A percentile compares a stretch with the other conserved stretches of the same genome.
Evolutionary conservation across 1,140 invertebrate species (phyloP).

Genomic region (Paracyclopina nana): DNA sequence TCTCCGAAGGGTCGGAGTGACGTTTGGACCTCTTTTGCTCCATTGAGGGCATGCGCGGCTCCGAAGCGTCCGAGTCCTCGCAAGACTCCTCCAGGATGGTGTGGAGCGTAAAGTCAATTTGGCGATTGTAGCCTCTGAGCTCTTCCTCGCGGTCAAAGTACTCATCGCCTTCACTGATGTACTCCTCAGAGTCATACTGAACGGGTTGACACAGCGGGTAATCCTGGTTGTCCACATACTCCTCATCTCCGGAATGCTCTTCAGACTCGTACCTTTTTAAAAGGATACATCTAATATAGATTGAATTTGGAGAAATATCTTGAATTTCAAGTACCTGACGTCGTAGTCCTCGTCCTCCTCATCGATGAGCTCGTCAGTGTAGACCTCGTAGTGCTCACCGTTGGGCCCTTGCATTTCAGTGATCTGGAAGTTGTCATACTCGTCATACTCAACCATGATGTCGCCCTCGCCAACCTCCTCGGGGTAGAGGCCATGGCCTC

Average conservation of each 20-base stretch:
- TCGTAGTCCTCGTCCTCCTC: conserved; percentile 7
- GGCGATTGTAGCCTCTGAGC: conserved; percentile 46
- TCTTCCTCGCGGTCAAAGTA: conserved; percentile 50
- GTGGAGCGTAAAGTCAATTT: conserved; percentile 69
- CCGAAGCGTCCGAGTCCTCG: conserved; percentile 45
- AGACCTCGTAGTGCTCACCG: conserved; percentile 1
- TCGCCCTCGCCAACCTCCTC: neutral
- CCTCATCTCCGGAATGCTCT: no score
- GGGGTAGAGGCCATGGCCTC: neutral
- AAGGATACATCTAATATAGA: neutral
- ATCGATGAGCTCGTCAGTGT: conserved; percentile 10
- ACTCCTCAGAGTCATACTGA: conserved; percentile 12
- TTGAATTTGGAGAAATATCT: no score
- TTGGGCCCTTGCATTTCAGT: neutral
- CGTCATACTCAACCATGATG: conserved; percentile 11
- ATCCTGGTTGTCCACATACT: neutral
- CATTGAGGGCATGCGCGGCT: conserved; percentile 4
- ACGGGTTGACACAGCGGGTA: conserved; percentile 15
- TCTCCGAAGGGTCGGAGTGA: conserved; percentile 39
- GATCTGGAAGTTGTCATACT: neutral
- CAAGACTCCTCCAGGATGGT: conserved; percentile 85
- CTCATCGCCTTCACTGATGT: conserved; percentile 23
- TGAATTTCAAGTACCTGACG: no score
- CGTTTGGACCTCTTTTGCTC: conserved; percentile 15
- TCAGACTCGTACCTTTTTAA: conserved; percentile 6